Evolutionary conservation across 1,140 invertebrate species (phyloP).

Genomic region (Brachionus plicatilis): DNA sequence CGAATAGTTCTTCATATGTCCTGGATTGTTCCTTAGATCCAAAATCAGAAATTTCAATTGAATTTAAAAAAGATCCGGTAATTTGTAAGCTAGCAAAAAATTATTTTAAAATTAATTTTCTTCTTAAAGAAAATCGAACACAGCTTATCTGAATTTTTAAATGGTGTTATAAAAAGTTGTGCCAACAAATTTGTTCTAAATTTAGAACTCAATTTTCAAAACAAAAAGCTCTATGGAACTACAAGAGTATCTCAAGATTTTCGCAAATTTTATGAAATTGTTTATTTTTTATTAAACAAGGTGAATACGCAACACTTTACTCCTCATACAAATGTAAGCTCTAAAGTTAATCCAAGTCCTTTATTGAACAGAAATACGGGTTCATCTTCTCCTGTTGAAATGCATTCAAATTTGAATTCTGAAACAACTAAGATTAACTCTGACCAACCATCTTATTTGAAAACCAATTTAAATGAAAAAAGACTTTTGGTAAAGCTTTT

Average conservation of each 20-base stretch:
- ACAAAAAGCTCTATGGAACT: background rate
- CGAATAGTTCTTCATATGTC: background rate
- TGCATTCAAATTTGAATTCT: background rate
- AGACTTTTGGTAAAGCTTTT: constrained; percentile 26
- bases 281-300: background rate
- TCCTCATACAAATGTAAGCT: constrained; percentile 19
- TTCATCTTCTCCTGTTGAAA: background rate
- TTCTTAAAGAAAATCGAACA: background rate
- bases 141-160: background rate
- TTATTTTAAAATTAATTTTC: background rate
- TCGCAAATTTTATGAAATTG: background rate
- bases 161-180: background rate
- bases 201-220: constrained; percentile 17
- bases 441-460: background rate
- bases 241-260: background rate
- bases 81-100: background rate
- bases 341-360: background rate
- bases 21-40: background rate
- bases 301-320: background rate
- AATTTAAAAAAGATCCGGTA: background rate
- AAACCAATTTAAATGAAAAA: background rate
- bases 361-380: background rate
- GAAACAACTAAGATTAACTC: background rate
- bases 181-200: background rate
- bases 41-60: background rate